Percentiles rank a stretch among this genome's conserved stretches.
Evolutionary conservation across 1,140 invertebrate genomes (phyloP).

Genomic region (Nasonia giraulti): DNA sequence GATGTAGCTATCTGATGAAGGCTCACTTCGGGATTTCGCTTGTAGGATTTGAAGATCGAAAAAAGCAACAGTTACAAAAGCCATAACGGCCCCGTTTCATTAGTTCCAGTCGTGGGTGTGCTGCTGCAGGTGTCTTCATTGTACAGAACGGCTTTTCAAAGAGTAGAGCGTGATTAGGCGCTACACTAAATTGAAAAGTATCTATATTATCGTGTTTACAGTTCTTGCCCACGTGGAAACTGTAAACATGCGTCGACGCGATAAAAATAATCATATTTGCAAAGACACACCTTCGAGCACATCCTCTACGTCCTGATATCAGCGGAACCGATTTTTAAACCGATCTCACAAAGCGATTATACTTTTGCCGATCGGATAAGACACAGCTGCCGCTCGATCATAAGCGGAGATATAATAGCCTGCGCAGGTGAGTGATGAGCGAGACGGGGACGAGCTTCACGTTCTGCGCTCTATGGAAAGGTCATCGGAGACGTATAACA

Average conservation of each 20-base stretch:
- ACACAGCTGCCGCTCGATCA: background rate
- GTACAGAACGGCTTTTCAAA: background rate
- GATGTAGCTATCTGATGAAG: too few relatives aligned
- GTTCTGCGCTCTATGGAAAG: background rate
- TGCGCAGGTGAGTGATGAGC: background rate
- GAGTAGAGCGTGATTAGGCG: background rate
- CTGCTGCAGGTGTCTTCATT: background rate
- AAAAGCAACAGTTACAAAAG: background rate
- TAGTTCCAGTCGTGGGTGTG: background rate
- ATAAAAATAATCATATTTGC: too few relatives aligned
- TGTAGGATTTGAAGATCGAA: too few relatives aligned
- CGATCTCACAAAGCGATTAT: background rate
- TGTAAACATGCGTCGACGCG: background rate
- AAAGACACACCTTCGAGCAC: too few relatives aligned
- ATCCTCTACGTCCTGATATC: too few relatives aligned
- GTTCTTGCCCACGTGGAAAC: background rate
- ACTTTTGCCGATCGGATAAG: background rate
- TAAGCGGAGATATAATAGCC: background rate
- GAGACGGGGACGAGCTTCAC: background rate
- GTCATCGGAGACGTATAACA: background rate
- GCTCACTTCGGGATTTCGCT: background rate
- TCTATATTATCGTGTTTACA: background rate
- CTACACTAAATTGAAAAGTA: background rate
- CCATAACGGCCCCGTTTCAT: background rate
- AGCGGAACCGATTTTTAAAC: background rate